Percentiles rank a stretch among this genome's conserved stretches.
Conservation (phyloP, 2,797 vertebrate genomes). For the Tenualosa ilisha region DNA sequence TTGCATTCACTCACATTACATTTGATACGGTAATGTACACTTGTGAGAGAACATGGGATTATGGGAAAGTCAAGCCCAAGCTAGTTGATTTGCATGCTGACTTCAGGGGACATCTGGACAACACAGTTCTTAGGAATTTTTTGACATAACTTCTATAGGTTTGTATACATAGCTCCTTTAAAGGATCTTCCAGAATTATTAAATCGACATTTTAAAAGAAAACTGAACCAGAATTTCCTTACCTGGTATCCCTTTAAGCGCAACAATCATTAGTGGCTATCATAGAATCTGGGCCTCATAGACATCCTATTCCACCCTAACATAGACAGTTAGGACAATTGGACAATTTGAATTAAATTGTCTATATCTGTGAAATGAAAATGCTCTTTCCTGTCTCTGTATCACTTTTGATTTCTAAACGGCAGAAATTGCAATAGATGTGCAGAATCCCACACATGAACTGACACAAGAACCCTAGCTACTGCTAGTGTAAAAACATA, state of each 20-base stretch:
- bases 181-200: not conserved
- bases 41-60: too few species aligned
- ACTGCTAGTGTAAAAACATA: not conserved
- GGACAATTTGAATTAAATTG: too few species aligned
- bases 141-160: too few species aligned
- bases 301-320: not conserved
- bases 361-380: too few species aligned
- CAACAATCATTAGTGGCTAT: slow-evolving; percentile 27
- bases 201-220: too few species aligned
- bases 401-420: not conserved
- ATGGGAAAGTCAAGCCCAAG: too few species aligned
- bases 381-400: too few species aligned
- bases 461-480: not conserved
- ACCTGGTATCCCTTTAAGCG: slow-evolving; percentile 15
- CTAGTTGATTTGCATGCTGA: too few species aligned
- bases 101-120: too few species aligned
- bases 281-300: not conserved
- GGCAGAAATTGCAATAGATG: not conserved
- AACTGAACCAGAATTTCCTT: too few species aligned
- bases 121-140: too few species aligned
- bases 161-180: not conserved
- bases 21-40: too few species aligned
- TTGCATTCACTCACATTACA: not conserved
- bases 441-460: not conserved
- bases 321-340: not conserved